Conservation (phyloP, 2,113 vertebrate genomes). For the Motacilla tschutschensis region DNA sequence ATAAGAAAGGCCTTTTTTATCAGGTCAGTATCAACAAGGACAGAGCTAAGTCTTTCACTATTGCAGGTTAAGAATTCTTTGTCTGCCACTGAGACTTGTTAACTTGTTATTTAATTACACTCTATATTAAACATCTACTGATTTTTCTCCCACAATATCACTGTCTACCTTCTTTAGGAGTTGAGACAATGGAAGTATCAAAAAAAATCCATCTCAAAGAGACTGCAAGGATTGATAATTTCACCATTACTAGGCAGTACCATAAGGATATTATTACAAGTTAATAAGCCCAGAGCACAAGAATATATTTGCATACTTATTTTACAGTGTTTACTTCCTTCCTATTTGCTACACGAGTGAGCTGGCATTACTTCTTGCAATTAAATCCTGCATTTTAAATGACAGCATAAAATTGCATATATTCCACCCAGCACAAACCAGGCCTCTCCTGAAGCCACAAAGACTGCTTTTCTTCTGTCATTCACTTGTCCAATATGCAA, state of each 20-base stretch:
- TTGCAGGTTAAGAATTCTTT: not conserved
- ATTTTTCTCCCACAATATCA: not conserved
- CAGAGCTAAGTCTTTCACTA: not conserved
- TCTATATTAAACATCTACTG: not conserved
- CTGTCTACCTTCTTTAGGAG: not conserved
- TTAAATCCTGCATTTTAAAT: constrained; percentile 25
- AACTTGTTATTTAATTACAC: not conserved
- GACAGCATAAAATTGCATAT: not conserved
- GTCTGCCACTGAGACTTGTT: not conserved
- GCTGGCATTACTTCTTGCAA: constrained; percentile 11
- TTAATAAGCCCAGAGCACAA: constrained; percentile 6
- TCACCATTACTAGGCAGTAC: not conserved
- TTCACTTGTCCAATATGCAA: constrained; percentile 28
- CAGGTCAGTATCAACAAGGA: not conserved
- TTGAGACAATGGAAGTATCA: not conserved
- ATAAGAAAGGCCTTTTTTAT: not conserved
- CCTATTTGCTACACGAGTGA: not conserved
- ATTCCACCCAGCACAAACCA: not conserved
- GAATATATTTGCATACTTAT: not conserved
- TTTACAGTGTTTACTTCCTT: not conserved
- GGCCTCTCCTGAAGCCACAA: not conserved
- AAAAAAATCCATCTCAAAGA: not conserved
- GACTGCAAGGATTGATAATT: not conserved
- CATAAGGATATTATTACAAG: not conserved
- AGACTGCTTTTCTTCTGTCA: not conserved